Conservation (phyloP, 2,797 vertebrate genomes). For the Bradypus variegatus region DNA sequence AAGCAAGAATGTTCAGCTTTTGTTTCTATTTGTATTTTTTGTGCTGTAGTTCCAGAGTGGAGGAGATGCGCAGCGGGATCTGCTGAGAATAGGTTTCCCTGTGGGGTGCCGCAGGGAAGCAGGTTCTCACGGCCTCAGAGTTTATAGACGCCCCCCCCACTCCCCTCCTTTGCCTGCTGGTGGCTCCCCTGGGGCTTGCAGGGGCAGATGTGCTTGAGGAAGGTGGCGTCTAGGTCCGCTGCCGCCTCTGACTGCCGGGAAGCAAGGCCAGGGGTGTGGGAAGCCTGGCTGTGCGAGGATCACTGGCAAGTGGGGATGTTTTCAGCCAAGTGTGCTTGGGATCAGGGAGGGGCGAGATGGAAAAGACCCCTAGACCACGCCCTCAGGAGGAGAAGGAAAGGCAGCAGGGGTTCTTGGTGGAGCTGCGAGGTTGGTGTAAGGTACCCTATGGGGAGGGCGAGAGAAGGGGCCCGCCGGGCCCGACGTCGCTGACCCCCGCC, state of each 20-base stretch:
- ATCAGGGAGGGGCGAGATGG: background rate
- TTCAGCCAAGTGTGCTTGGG: background rate
- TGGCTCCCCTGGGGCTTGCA: background rate
- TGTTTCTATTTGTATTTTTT: background rate
- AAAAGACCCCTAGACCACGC: background rate
- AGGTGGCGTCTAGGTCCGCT: background rate
- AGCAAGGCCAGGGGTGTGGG: background rate
- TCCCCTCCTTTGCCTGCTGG: background rate
- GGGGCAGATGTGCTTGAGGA: background rate
- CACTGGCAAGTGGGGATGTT: background rate
- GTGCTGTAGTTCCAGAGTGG: background rate
- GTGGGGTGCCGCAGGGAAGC: background rate
- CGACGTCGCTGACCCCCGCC: background rate
- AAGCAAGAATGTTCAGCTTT: background rate
- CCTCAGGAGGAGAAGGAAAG: background rate
- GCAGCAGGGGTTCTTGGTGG: background rate
- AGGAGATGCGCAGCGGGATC: background rate
- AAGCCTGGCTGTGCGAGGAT: background rate
- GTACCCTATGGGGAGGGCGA: background rate
- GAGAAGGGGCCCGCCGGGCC: background rate
- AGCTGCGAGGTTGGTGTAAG: background rate
- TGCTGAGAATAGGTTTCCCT: background rate
- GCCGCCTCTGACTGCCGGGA: background rate
- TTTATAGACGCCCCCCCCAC: background rate
- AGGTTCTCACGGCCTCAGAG: background rate